These are phyloP conservation scores for Tenthredo distinguenda DNA, from an alignment of 2,888 invertebrate species.

Conservation along the genomic window DNA sequence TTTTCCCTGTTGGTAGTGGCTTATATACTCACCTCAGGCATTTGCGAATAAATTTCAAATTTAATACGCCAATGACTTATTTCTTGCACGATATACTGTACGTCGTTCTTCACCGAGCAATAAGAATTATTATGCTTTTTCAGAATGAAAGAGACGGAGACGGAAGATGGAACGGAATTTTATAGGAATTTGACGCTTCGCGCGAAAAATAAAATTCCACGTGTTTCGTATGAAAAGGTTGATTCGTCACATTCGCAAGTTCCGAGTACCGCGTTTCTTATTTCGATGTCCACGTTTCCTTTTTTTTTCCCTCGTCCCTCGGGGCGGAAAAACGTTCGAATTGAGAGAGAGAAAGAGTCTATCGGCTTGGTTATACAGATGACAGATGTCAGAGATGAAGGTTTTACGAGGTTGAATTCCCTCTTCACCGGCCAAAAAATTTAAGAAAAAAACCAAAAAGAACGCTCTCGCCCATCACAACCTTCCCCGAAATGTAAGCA, in stretches of 20 bases:
- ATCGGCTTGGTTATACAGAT: constrained; percentile 9
- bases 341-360: neutral
- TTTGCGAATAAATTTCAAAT: neutral
- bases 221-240: neutral
- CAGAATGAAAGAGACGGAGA: neutral
- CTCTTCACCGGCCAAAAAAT: neutral
- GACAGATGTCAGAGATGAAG: neutral
- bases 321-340: neutral
- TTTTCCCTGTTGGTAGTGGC: neutral
- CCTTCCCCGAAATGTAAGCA: neutral
- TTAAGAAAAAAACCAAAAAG: neutral
- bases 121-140: neutral
- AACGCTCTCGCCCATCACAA: neutral
- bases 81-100: neutral
- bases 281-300: neutral
- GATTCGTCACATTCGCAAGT: neutral
- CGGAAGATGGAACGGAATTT: neutral
- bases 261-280: neutral
- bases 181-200: neutral
- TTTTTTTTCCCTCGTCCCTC: neutral
- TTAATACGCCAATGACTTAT: neutral
- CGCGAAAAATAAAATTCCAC: neutral
- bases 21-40: neutral
- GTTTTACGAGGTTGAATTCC: constrained; percentile 3
- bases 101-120: neutral